Evolutionary conservation across 2,113 vertebrate genomes (phyloP), one percentile per base, ranked within the genome.

Genomic region (Elephas maximus): DNA sequence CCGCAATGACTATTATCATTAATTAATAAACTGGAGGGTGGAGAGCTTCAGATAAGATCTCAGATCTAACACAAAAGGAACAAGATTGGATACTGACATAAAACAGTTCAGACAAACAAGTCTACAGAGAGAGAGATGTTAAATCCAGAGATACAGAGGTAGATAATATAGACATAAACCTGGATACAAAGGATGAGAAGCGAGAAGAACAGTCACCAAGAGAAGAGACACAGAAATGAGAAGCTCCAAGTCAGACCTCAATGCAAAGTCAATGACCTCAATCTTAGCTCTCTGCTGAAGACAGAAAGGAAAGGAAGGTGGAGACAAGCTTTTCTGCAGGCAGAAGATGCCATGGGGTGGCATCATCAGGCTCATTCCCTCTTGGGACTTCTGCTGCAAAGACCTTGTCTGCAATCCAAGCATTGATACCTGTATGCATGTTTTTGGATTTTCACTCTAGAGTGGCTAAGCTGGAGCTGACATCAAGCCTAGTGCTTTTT

Each of bases 341-440:
- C 3, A 3, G 17, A 21, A 62, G 30, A 26, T 24, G 26, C 44
- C 8, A 2, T 17, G 12, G n/a, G 53, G 41, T 4, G 6, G 37
- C 23, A 45, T 71, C 48, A 71, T 1, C 18, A 20, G 14, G 44
- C 24, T 44, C 37, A 28, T 20, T 30, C 8, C 41, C 17, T 79
- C 48, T 71, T 30, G 5, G 12, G 20, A n/a, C 63, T 93, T 84
- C 73, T 65, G 26, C 45, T 45, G 26, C 63, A 9, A 41, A 6
- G 20, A 67, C 14, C 48, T 90, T 33, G 28, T 88, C 86, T 30
- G 51, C 8, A 63, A 51, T 14, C 9, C 6, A 76, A 33, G 33
- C 5, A 8, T 2, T 57, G 65, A 45, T 15, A 28, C 4, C 53
- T 5, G 2, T 0, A 6, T 44, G 26, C 15, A 15, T 53, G 6